phyloP scores from a whole-genome alignment of 2,113 vertebrate genomes.

The Fukomys damarensis region DNA sequence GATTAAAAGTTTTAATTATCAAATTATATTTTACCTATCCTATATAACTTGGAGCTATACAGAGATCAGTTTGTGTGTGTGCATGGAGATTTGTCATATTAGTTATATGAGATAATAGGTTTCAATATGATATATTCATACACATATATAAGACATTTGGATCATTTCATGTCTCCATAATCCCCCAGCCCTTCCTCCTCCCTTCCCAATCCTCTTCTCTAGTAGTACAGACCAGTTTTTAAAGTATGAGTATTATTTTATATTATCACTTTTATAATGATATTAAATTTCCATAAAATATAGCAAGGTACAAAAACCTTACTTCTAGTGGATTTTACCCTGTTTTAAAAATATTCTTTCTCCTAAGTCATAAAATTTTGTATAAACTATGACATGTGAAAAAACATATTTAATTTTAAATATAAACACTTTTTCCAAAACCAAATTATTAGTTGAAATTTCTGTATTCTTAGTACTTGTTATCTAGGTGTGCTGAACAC shows the following conservation, averaged over 20 bases:
- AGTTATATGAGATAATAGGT: not conserved
- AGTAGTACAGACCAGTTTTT: not conserved
- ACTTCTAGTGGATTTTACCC: not conserved
- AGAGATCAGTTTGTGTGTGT: not conserved
- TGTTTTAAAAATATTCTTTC: conserved; percentile 44
- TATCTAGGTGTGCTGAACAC: not conserved
- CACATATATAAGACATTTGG: not conserved
- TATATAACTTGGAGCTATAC: not conserved
- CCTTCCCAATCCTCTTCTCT: not conserved
- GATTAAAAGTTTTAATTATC: conserved; percentile 26
- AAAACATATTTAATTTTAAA: conserved; percentile 59
- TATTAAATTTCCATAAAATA: conserved; percentile 32
- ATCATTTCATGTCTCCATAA: not conserved
- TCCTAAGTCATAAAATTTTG: conserved; percentile 16
- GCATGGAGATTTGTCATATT: not conserved
- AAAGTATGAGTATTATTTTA: not conserved
- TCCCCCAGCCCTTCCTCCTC: not conserved
- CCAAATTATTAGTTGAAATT: conserved; percentile 53
- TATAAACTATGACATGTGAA: conserved; percentile 51
- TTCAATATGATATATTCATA: not conserved
- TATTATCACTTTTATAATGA: not conserved
- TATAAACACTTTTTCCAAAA: conserved; percentile 11
- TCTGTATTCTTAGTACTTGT: conserved; percentile 35
- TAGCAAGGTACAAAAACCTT: conserved; percentile 5
- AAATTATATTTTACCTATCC: not conserved